Evolutionary conservation across 1,140 invertebrate genomes (phyloP), one percentile per base, ranked within the genome.

Genomic region (Asbolus verrucosus): DNA sequence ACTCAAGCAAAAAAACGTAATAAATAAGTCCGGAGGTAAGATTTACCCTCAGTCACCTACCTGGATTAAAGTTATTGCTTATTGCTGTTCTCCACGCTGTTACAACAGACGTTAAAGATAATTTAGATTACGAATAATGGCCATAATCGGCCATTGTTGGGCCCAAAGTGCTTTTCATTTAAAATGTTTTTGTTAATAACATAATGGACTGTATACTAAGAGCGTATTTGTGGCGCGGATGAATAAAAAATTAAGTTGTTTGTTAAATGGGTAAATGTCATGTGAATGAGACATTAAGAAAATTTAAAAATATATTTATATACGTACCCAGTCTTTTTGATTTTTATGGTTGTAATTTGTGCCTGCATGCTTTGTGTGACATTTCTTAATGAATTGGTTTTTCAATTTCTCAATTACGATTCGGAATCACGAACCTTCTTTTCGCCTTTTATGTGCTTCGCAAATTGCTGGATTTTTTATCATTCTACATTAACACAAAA

Each of bases 121-220:
- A 73, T 73, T 73, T 71, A 73, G 69, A 73, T 73, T 73, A 67
- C 36, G 60, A 43, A 71, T 73, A 67, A 69, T 62, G 61, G 62
- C 50, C 27, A 66, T 72, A 72, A 72, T 68, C 66, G 70, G 66
- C 70, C 70, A 72, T 72, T 68, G 70, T 72, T 41, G 19, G 36
- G 50, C 39, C 33, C 60, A 39, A 65, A 67, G 70, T 19, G 50
- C 43, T 71, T 71, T 71, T 70, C 62, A 70, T 70, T 67, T 59
- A 46, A 61, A 67, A 67, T 71, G 59, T 71, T 71, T 67, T n/a
- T 67, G 63, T 71, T 71, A 38, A 65, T 65, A 71, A 33, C 38
- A 54, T 66, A 67, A 63, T 67, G 61, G 62, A 67, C 67, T 43
- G 27, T 39, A 30, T 69, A 19, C 24, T 4, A 69, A 39, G 9